Percentiles rank a stretch among this genome's conserved stretches.
phyloP scores from a whole-genome alignment of 2,797 vertebrate genomes.

The Helostoma temminkii region DNA sequence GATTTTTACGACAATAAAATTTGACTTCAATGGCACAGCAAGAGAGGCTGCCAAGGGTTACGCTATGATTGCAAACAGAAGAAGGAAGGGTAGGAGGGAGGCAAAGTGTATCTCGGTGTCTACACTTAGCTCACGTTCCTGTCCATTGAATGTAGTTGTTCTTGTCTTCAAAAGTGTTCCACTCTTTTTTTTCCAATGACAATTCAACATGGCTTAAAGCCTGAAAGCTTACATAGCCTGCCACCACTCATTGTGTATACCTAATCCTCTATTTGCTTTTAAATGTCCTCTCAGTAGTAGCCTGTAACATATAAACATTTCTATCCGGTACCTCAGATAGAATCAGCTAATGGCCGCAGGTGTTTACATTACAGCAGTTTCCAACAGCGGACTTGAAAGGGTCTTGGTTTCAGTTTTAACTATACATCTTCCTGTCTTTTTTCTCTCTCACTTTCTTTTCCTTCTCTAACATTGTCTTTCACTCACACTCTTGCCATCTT shows the following conservation, averaged over 20 bases:
- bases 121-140: conserved; percentile 70
- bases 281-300: conserved; percentile 81
- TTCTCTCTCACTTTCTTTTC: conserved; percentile 38
- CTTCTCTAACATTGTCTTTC: conserved; percentile 35
- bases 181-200: conserved; percentile 68
- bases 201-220: conserved; percentile 64
- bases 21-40: conserved; percentile 76
- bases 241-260: conserved; percentile 72
- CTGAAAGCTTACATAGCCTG: conserved; percentile 62
- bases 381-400: conserved; percentile 78
- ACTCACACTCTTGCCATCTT: conserved; percentile 43
- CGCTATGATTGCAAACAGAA: conserved; percentile 74
- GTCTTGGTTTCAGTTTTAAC: conserved; percentile 71
- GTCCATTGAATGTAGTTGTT: conserved; percentile 71
- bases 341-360: conserved; percentile 83
- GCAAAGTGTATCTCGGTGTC: conserved; percentile 68
- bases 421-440: conserved; percentile 66
- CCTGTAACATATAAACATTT: conserved; percentile 82
- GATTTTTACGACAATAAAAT: conserved; percentile 79
- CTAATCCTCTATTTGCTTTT: conserved; percentile 76
- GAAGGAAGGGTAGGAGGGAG: conserved; percentile 56
- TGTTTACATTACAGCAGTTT: conserved; percentile 83
- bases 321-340: conserved; percentile 80
- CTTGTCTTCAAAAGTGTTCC: conserved; percentile 71
- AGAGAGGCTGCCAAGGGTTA: conserved; percentile 65